These are phyloP conservation scores for Micronycteris hirsuta DNA, from an alignment of 2,113 vertebrate species.

Conservation along the genomic window DNA sequence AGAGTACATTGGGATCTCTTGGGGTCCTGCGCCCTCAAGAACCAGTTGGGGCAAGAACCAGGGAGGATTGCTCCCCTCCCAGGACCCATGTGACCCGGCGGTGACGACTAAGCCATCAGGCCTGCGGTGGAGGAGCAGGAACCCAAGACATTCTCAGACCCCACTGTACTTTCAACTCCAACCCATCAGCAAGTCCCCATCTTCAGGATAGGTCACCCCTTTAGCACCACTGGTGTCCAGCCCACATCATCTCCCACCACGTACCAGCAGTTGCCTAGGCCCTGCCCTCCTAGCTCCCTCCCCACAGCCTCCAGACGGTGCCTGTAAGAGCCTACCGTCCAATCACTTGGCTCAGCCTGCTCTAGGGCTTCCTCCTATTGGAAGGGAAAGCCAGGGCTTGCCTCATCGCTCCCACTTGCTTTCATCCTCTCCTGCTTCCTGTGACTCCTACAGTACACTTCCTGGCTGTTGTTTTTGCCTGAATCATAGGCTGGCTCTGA, in stretches of 20 bases:
- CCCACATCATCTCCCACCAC: no score
- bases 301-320: background rate
- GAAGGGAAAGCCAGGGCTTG: background rate
- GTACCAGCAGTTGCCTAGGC: background rate
- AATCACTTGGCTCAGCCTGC: background rate
- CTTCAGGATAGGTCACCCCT: background rate
- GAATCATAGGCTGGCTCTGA: background rate
- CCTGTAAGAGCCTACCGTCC: background rate
- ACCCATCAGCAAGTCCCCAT: background rate
- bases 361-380: background rate
- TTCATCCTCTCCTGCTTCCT: background rate
- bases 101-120: background rate
- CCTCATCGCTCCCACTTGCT: fast-evolving
- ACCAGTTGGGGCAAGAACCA: background rate
- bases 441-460: background rate
- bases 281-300: background rate
- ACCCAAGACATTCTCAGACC: fast-evolving
- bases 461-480: no score
- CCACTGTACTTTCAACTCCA: fast-evolving
- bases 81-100: fast-evolving
- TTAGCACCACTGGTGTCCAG: background rate
- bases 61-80: fast-evolving
- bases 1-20: background rate
- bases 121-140: background rate
- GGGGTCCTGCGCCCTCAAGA: background rate